Evolutionary conservation across 2,888 invertebrate species (phyloP), one percentile per base, ranked within the genome.

Genomic region (Tetheella fluctuosa): DNA sequence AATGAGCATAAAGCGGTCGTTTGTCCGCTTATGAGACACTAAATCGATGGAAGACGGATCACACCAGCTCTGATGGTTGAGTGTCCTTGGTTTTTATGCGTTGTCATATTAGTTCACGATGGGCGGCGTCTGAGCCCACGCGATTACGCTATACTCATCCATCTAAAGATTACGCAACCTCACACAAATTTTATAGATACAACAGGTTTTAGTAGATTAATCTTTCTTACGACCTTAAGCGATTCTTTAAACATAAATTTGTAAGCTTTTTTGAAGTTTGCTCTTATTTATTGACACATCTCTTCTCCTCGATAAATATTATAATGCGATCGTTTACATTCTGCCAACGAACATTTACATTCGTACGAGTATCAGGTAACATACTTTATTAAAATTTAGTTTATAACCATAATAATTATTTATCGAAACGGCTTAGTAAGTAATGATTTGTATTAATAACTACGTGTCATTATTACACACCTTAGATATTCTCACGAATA

Each of bases 31-130:
- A 84, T 81, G 73, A 70, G 71, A 73, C 69, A 67, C 83, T 85
- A 85, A 85, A 84, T 85, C 69, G 75, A 72, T 67, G 62, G 64
- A 62, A 77, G 78, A 64, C 73, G 62, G 71, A 81, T 77, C 52
- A 34, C 30, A 28, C 6, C 71, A 66, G 68, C 60, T 68, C 65
- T 73, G 66, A 65, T 73, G 67, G 71, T 60, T 58, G 59, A 57
- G 54, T 64, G 87, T 82, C 90, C 90, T 90, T 90, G 86, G 69
- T 78, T 86, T 88, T 89, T 88, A 85, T 88, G 78, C n/a, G 83
- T 71, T 83, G 83, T 83, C 81, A 78, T 73, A 69, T 70, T 78
- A 74, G 77, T 81, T 79, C 74, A 78, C 73, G 74, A 71, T 70
- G 66, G 64, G 72, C 79, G 76, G 71, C 70, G 61, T 62, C 65